These are phyloP conservation scores for Rhamnusium bicolor DNA, from an alignment of 2,888 invertebrate genomes.

Conservation along the genomic window DNA sequence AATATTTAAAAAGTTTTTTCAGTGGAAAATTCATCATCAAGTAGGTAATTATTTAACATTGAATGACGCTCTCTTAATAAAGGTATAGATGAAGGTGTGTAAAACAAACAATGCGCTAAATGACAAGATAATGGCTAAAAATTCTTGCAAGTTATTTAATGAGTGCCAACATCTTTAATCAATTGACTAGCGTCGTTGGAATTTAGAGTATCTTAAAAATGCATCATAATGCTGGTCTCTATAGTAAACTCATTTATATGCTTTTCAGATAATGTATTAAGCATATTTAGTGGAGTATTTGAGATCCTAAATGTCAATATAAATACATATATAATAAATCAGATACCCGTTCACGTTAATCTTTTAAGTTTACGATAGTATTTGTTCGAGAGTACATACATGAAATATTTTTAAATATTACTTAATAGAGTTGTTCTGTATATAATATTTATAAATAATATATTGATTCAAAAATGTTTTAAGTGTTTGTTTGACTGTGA, in stretches of 20 bases:
- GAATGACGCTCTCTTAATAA: not conserved
- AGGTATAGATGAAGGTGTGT: conserved; percentile 10
- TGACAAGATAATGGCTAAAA: conserved; percentile 19
- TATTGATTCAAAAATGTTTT: not conserved
- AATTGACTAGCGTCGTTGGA: conserved; percentile 34
- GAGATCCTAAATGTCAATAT: conserved; percentile 41
- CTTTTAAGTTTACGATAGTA: not conserved
- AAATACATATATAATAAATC: conserved; percentile 15
- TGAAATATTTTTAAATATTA: conserved; percentile 9
- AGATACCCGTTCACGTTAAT: not conserved
- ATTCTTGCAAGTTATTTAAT: conserved; percentile 14
- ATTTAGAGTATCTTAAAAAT: conserved; percentile 38
- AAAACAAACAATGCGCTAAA: not conserved
- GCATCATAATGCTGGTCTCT: conserved; percentile 16
- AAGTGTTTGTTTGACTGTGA: not conserved
- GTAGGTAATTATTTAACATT: not conserved
- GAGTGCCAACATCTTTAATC: conserved; percentile 18
- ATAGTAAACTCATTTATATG: conserved; percentile 26
- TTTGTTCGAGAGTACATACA: not conserved
- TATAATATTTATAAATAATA: not conserved
- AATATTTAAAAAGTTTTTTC: not conserved
- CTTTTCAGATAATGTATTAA: conserved; percentile 33
- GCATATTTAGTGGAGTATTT: conserved; percentile 41
- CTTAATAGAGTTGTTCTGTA: conserved; percentile 7
- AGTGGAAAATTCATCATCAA: not conserved